Evolutionary conservation across 2,888 invertebrate species (phyloP), one percentile per base, ranked within the genome.

Genomic region (Furcula furcula): DNA sequence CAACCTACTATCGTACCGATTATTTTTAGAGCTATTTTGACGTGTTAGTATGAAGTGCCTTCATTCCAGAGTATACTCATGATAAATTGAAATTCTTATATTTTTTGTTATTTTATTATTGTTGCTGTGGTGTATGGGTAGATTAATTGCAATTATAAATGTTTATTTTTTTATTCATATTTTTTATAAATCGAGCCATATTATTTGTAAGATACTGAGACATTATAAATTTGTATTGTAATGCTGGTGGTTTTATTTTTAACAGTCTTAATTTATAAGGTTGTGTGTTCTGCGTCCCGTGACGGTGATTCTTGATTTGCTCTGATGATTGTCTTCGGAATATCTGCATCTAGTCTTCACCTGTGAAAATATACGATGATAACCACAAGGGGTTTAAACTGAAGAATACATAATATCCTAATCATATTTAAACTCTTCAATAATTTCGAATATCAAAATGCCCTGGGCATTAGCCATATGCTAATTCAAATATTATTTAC

Each of bases 151-250:
- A 25, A 50, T 39, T 40, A 36, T 21, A 48, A 26, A 27, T 37
- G 46, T 48, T 41, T 50, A 43, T 51, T 52, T 45, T 48, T 41
- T 29, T 42, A 56, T 40, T 51, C 31, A 44, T 47, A 40, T 36
- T 55, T 52, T 53, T 52, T 59, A 54, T 49, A 41, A 49, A 44
- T 41, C 47, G 43, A 49, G 69, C 56, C 65, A 68, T 65, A 67
- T 67, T 63, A 51, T 35, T 51, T 35, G 49, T 40, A 50, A 35
- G 29, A 42, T 51, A 50, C 40, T n/a, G n/a, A 44, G 23, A 40
- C 47, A 54, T 51, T 39, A 42, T 45, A 41, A 29, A 31, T 40
- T 31, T 42, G 36, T 25, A 29, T 31, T 5, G 10, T 29, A 7
- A 16, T 25, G 10, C 28, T 16, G 15, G 11, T 36, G 12, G 18